A percentile compares a stretch with the other conserved stretches of the same genome.
These are phyloP conservation scores for Isoperla grammatica DNA, from an alignment of 2,888 invertebrate genomes.

Conservation along the genomic window DNA sequence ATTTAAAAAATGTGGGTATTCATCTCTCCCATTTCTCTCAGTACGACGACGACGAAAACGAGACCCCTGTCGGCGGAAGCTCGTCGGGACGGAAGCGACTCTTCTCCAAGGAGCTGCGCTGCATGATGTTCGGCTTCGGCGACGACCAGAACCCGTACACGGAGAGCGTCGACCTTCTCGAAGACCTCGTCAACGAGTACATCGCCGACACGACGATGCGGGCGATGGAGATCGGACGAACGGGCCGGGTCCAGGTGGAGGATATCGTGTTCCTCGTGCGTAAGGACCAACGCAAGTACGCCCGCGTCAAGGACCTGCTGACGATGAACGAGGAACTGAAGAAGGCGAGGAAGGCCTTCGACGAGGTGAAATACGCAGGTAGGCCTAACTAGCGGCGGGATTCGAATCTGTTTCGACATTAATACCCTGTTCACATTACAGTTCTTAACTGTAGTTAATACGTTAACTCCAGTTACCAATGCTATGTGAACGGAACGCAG, in stretches of 20 bases:
- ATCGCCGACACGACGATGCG: conserved; percentile 85
- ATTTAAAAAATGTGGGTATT: too few species aligned
- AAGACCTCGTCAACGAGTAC: conserved; percentile 96
- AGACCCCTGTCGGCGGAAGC: conserved; percentile 62
- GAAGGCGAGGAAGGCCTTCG: conserved; percentile 98
- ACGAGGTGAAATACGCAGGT: conserved; percentile 95
- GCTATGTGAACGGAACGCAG: too few species aligned
- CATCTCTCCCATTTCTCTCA: conserved; percentile 25
- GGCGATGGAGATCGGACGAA: conserved; percentile 94
- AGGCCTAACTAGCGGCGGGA: too few species aligned
- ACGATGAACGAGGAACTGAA: conserved; percentile 98
- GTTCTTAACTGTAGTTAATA: too few species aligned
- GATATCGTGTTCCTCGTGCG: conserved; percentile 94
- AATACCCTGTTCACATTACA: too few species aligned
- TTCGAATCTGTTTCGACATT: too few species aligned
- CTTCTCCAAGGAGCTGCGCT: conserved; percentile 87
- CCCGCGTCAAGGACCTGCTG: conserved; percentile 91
- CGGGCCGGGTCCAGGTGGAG: conserved; percentile 96
- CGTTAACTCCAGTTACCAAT: too few species aligned
- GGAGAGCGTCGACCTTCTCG: conserved; percentile 94
- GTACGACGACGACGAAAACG: conserved; percentile 62
- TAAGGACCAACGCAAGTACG: conserved; percentile 94
- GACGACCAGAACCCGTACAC: conserved; percentile 99
- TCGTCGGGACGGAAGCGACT: conserved; percentile 72
- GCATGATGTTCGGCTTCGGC: conserved; percentile 99